These are phyloP conservation scores for Calliopsis andreniformis DNA, from an alignment of 1,140 invertebrate genomes.

Conservation along the genomic window DNA sequence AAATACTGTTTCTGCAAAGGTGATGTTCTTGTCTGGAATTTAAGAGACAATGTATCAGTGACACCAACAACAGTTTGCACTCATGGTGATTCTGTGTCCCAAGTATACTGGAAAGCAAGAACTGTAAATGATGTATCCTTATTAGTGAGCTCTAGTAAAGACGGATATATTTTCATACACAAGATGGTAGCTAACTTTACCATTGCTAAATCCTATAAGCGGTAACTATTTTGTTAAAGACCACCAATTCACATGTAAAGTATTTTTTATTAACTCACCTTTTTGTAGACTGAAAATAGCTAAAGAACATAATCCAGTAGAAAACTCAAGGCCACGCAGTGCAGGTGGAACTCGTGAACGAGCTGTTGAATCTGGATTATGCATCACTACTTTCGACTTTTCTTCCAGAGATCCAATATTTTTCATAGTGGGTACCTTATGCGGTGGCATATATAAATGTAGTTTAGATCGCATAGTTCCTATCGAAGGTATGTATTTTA, in stretches of 20 bases:
- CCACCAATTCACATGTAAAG: not conserved
- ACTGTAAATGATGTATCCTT: slow-evolving; percentile 69
- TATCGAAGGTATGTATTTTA: slow-evolving; percentile 67
- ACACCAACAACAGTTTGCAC: slow-evolving; percentile 71
- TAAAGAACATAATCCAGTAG: slow-evolving; percentile 78
- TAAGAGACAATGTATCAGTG: slow-evolving; percentile 72
- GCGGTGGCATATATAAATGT: slow-evolving; percentile 78
- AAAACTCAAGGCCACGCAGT: slow-evolving; percentile 74
- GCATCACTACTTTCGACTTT: slow-evolving; percentile 78
- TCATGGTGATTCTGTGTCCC: slow-evolving; percentile 74
- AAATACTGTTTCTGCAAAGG: slow-evolving; percentile 61
- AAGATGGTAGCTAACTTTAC: slow-evolving; percentile 75
- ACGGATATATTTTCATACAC: slow-evolving; percentile 77
- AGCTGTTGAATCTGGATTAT: slow-evolving; percentile 76
- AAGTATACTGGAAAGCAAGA: slow-evolving; percentile 74
- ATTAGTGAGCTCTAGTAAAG: slow-evolving; percentile 73
- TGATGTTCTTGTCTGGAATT: slow-evolving; percentile 80
- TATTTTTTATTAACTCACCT: not conserved
- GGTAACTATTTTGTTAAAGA: slow-evolving; percentile 52
- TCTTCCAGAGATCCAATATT: slow-evolving; percentile 68
- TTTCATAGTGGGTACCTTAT: slow-evolving; percentile 78
- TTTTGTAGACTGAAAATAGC: slow-evolving; percentile 73
- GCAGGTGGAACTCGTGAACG: slow-evolving; percentile 74
- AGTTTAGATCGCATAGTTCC: slow-evolving; percentile 68
- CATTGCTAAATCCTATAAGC: slow-evolving; percentile 66